Conservation (phyloP, 2,797 vertebrate species). For the Parotocinclus haroldoi region DNA sequence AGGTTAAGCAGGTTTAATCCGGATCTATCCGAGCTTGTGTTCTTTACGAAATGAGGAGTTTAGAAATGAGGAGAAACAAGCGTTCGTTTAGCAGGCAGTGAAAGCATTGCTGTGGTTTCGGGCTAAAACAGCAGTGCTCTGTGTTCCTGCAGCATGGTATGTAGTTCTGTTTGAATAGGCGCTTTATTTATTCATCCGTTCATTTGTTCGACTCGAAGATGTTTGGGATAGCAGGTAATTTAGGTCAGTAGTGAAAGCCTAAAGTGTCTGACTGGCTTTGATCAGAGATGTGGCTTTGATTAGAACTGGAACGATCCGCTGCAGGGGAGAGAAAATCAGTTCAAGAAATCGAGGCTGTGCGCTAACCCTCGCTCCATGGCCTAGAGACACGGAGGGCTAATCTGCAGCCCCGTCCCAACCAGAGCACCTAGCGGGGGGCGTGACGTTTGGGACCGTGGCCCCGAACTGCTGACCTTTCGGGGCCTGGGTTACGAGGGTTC, state of each 20-base stretch:
- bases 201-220: constrained; percentile 1
- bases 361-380: constrained; percentile 34
- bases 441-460: constrained; percentile 37
- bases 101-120: not conserved
- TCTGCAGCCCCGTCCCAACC: constrained; percentile 39
- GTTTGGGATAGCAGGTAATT: constrained; percentile 27
- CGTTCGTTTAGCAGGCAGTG: not conserved
- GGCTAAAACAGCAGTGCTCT: not conserved
- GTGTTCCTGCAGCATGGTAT: not conserved
- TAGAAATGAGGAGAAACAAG: not conserved
- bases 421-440: constrained; percentile 27
- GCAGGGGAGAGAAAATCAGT: constrained; percentile 39
- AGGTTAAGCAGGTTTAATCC: too few relatives aligned
- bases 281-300: constrained; percentile 44
- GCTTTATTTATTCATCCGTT: constrained; percentile 31
- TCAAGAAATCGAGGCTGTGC: constrained; percentile 35
- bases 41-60: not conserved
- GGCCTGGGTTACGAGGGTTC: too few relatives aligned
- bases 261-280: constrained; percentile 31
- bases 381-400: constrained; percentile 25
- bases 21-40: too few relatives aligned
- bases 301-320: constrained; percentile 40
- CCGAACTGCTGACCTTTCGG: constrained; percentile 24
- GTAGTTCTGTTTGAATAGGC: constrained; percentile 6
- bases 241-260: constrained; percentile 35